phyloP scores from a whole-genome alignment of 1,140 invertebrate genomes.

The Diabrotica undecimpunctata region DNA sequence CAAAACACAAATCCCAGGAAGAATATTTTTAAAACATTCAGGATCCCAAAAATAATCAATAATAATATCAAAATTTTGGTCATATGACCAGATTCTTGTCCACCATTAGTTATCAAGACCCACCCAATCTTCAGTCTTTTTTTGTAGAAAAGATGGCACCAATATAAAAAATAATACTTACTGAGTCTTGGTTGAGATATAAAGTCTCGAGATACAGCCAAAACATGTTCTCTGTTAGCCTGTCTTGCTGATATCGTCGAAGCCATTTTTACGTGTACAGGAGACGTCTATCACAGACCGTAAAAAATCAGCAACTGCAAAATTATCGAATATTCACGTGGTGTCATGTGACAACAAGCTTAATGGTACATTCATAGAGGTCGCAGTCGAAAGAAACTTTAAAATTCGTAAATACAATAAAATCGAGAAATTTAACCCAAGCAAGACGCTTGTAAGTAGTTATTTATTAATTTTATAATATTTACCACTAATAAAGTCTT shows the following conservation, averaged over 20 bases:
- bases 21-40: constrained; percentile 3
- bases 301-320: constrained; percentile 32
- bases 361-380: background rate
- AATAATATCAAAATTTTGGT: constrained; percentile 24
- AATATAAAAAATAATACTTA: constrained; percentile 61
- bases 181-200: constrained; percentile 95
- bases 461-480: too few species aligned
- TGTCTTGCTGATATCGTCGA: constrained; percentile 51
- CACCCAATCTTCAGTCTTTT: constrained; percentile 29
- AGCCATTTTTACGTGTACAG: constrained; percentile 37
- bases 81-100: constrained; percentile 38
- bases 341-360: constrained; percentile 44
- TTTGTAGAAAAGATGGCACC: constrained; percentile 6
- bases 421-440: too few species aligned
- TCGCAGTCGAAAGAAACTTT: too few species aligned
- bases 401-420: too few species aligned
- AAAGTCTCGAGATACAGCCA: constrained; percentile 94
- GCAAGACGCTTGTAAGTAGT: too few species aligned
- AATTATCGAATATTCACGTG: constrained; percentile 50
- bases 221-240: constrained; percentile 73
- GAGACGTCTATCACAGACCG: constrained; percentile 26
- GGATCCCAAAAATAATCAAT: constrained; percentile 13
- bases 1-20: background rate
- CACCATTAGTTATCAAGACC: constrained; percentile 31
- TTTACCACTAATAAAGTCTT: too few species aligned